phyloP scores from a whole-genome alignment of 1,140 invertebrate species.

The Ericerus pela region DNA sequence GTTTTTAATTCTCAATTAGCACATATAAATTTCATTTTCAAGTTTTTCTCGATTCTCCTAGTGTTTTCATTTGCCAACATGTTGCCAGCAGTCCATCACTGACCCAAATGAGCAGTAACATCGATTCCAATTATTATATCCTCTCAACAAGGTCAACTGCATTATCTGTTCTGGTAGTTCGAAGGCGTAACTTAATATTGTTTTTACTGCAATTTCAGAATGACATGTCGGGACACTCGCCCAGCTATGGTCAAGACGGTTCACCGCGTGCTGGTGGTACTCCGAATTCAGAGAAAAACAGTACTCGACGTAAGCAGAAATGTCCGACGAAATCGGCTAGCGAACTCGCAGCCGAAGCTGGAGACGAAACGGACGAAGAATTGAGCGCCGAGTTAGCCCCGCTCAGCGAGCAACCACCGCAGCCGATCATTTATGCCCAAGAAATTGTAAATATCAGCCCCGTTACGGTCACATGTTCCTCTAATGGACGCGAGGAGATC shows the following conservation, averaged over 20 bases:
- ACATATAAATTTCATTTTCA: too few species aligned
- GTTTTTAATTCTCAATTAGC: too few species aligned
- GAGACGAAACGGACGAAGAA: background rate
- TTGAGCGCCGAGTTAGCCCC: background rate
- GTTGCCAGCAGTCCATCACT: too few species aligned
- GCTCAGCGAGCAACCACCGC: background rate
- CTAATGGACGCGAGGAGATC: slow-evolving; percentile 1
- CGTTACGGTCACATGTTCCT: background rate
- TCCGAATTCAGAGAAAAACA: background rate
- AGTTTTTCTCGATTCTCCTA: too few species aligned
- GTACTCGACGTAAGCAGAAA: background rate
- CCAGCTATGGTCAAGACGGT: background rate
- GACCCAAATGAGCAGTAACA: too few species aligned
- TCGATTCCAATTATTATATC: too few species aligned
- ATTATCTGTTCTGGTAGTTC: too few species aligned
- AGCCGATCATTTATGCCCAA: background rate
- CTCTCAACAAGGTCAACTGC: too few species aligned
- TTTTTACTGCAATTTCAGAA: background rate
- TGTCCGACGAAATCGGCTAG: background rate
- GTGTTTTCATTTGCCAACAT: too few species aligned
- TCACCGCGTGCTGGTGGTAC: background rate
- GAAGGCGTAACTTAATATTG: too few species aligned
- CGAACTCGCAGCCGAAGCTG: background rate
- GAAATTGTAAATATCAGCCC: slow-evolving; percentile 3
- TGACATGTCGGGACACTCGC: background rate